Evolutionary conservation across 2,797 vertebrate species (phyloP).

Genomic region (Xyrichtys novacula): DNA sequence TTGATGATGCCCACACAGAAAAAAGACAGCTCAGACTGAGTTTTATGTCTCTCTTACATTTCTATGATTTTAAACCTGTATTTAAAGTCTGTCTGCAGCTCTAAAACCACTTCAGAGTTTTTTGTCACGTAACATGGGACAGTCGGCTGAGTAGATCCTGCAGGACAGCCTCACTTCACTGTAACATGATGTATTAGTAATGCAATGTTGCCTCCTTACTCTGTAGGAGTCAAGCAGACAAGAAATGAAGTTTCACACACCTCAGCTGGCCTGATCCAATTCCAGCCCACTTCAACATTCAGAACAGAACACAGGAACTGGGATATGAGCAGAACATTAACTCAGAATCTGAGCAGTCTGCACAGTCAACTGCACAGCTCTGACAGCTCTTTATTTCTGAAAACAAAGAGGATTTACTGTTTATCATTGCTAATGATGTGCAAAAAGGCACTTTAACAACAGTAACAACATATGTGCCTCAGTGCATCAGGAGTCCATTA

Average conservation of each 20-base stretch:
- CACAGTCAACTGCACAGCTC: not conserved
- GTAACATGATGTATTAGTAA: not conserved
- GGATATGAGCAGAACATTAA: constrained; percentile 3
- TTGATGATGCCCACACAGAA: too few relatives aligned
- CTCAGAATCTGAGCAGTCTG: not conserved
- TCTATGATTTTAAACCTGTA: not conserved
- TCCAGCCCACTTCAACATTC: not conserved
- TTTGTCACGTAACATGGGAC: not conserved
- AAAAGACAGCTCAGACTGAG: too few relatives aligned
- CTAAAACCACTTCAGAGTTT: not conserved
- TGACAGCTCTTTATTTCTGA: not conserved
- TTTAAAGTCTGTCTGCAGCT: not conserved
- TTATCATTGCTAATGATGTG: constrained; percentile 6
- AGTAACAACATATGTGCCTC: not conserved
- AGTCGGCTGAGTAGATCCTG: not conserved
- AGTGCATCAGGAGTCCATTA: not conserved
- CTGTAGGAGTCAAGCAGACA: not conserved
- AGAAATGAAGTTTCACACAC: not conserved
- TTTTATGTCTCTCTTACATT: too few relatives aligned
- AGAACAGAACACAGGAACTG: not conserved
- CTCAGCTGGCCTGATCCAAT: not conserved
- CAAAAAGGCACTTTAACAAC: constrained; percentile 5
- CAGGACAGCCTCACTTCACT: not conserved
- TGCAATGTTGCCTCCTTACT: not conserved
- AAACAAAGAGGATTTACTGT: not conserved